Conservation (phyloP, 2,888 invertebrate genomes). For the Lysandra coridon region DNA sequence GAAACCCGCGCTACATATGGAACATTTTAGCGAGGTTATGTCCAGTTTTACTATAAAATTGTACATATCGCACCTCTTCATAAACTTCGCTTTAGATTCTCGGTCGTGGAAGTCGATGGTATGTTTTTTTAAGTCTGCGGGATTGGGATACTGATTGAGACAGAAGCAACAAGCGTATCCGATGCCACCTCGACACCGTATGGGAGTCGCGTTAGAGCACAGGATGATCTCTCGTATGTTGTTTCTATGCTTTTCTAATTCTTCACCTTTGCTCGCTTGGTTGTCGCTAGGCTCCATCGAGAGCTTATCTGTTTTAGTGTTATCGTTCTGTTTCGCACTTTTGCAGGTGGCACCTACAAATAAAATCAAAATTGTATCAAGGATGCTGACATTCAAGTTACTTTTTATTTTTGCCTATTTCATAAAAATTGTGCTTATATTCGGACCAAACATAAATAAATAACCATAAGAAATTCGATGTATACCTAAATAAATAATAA, state of each 20-base stretch:
- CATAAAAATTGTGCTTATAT: neutral
- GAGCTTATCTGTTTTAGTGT: constrained; percentile 34
- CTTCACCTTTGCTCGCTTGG: constrained; percentile 40
- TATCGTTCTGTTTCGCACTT: constrained; percentile 37
- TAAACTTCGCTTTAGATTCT: constrained; percentile 44
- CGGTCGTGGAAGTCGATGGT: constrained; percentile 46
- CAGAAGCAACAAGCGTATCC: constrained; percentile 57
- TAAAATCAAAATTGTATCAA: constrained; percentile 43
- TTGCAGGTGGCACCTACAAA: constrained; percentile 45
- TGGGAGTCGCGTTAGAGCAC: constrained; percentile 55
- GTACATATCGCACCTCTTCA: constrained; percentile 47
- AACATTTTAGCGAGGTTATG: constrained; percentile 56
- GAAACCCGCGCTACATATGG: constrained; percentile 47
- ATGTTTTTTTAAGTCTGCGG: constrained; percentile 53
- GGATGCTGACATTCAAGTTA: neutral
- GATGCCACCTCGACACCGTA: constrained; percentile 47
- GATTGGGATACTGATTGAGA: constrained; percentile 46
- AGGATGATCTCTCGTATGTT: constrained; percentile 49
- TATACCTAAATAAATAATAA: too few relatives aligned
- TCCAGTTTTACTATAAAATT: constrained; percentile 56
- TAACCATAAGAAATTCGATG: too few relatives aligned
- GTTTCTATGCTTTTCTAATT: constrained; percentile 45
- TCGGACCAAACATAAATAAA: too few relatives aligned
- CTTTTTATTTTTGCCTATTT: neutral
- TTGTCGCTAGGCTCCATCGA: constrained; percentile 34